Evolutionary conservation across 2,113 vertebrate species (phyloP).

Genomic region (Tetrao urogallus): DNA sequence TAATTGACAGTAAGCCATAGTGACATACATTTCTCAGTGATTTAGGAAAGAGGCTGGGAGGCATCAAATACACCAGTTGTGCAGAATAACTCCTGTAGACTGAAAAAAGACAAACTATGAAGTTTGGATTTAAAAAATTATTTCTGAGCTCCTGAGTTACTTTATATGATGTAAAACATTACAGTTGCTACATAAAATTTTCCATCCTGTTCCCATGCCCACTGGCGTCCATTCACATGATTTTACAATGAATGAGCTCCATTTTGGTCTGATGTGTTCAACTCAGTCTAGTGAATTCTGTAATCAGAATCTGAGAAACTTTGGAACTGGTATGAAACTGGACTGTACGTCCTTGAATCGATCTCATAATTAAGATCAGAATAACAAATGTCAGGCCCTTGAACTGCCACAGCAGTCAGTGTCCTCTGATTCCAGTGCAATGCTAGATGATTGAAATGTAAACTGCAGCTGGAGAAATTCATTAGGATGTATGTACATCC

Average conservation of each 20-base stretch:
- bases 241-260: neutral
- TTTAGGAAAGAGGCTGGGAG: neutral
- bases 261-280: neutral
- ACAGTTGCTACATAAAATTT: neutral
- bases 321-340: neutral
- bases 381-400: neutral
- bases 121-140: neutral
- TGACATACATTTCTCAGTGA: neutral
- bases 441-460: conserved; percentile 16
- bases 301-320: neutral
- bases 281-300: neutral
- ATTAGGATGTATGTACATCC: neutral
- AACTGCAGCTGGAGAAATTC: conserved; percentile 7
- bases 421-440: neutral
- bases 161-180: conserved; percentile 2
- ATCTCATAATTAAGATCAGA: conserved; percentile 9
- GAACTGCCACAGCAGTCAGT: neutral
- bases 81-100: conserved; percentile 20
- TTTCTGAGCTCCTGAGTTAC: neutral
- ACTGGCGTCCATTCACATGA: neutral
- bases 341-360: neutral
- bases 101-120: conserved; percentile 54
- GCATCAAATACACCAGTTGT: neutral
- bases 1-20: neutral
- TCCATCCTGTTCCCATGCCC: neutral